Percentiles rank a stretch among this genome's conserved stretches.
phyloP scores from a whole-genome alignment of 1,140 invertebrate genomes.

The Eubasilissa regina region DNA sequence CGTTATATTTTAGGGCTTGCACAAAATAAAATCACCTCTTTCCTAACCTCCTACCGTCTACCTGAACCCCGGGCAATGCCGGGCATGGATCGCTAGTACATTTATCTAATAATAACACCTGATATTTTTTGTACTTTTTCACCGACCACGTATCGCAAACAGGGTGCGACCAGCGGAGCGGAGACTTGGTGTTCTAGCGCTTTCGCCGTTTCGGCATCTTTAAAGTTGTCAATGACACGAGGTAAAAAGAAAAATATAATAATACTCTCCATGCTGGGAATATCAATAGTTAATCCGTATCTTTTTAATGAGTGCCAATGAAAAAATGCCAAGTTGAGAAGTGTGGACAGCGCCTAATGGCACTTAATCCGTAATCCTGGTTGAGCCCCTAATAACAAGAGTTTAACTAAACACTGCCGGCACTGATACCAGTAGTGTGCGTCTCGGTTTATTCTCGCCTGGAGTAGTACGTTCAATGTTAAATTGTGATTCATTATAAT shows the following conservation, averaged over 20 bases:
- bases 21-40: too few relatives aligned
- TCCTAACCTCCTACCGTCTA: too few relatives aligned
- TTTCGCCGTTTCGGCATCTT: conserved; percentile 28
- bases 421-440: conserved; percentile 21
- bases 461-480: conserved; percentile 13
- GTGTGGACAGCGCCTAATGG: conserved; percentile 36
- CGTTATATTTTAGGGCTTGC: too few relatives aligned
- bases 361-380: conserved; percentile 48
- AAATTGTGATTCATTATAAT: background rate
- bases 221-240: conserved; percentile 6
- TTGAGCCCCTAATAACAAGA: conserved; percentile 50
- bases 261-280: background rate
- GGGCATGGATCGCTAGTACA: too few relatives aligned
- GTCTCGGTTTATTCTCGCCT: conserved; percentile 34
- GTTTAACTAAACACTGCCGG: conserved; percentile 50
- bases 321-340: conserved; percentile 7
- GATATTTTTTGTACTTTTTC: background rate
- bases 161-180: conserved; percentile 14
- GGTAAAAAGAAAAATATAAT: background rate
- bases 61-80: too few relatives aligned
- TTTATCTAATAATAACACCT: too few relatives aligned
- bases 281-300: too few relatives aligned
- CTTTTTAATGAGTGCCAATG: background rate
- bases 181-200: conserved; percentile 11
- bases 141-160: conserved; percentile 6